These are phyloP conservation scores for Plecturocebus donacophilus DNA, from an alignment of 2,113 vertebrate species.

Conservation along the genomic window DNA sequence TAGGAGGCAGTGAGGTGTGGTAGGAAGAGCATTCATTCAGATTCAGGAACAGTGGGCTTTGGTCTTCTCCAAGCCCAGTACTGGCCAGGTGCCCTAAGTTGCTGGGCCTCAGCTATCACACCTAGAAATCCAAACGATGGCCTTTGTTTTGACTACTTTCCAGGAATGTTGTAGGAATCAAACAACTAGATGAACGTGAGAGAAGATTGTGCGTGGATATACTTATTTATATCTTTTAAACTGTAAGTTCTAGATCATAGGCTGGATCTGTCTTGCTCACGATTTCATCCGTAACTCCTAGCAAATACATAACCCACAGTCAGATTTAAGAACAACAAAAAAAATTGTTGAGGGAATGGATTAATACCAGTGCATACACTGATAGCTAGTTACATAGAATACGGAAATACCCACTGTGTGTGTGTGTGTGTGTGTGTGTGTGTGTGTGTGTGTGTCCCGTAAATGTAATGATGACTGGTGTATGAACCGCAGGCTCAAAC, in stretches of 20 bases:
- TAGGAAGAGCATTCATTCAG: not conserved
- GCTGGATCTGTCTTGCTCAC: not conserved
- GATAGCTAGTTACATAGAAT: not conserved
- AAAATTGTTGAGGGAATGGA: not conserved
- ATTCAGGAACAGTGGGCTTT: not conserved
- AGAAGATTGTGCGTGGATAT: not conserved
- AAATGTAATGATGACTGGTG: rapidly evolving
- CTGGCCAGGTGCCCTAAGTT: rapidly evolving
- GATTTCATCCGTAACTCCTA: not conserved
- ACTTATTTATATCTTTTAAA: not conserved
- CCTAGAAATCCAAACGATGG: not conserved
- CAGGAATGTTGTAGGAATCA: not conserved
- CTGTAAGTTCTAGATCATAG: not conserved
- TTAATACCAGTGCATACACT: not conserved
- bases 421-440: not conserved
- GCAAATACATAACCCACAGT: not conserved
- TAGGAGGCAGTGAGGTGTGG: rapidly evolving
- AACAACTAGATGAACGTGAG: not conserved
- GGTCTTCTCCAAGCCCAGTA: rapidly evolving
- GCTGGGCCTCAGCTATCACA: not conserved
- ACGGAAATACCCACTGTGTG: not conserved
- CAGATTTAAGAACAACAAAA: not conserved
- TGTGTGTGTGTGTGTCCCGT: not conserved
- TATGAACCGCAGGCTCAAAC: not conserved
- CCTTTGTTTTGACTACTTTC: not conserved